phyloP scores from a whole-genome alignment of 2,113 vertebrate species.

The Austrofundulus limnaeus region DNA sequence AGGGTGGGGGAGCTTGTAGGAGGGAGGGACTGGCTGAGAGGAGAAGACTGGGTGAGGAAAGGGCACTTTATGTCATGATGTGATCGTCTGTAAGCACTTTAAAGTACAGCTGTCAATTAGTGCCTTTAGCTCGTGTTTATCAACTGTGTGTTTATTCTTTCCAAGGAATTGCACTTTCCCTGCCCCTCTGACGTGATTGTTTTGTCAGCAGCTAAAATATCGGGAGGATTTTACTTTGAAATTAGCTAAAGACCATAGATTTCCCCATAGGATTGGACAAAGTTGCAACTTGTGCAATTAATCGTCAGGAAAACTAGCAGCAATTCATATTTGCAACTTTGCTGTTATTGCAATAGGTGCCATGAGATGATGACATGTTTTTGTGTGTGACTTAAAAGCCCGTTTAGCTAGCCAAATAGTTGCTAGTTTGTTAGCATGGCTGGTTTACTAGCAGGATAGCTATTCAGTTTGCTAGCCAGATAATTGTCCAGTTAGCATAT shows the following conservation, averaged over 20 bases:
- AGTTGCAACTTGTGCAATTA: no score
- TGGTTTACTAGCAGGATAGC: no score
- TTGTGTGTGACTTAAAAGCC: no score
- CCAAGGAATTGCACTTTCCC: constrained; percentile 6
- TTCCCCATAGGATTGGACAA: no score
- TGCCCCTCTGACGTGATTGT: neutral
- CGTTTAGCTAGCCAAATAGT: no score
- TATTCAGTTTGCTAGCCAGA: no score
- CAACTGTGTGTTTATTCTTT: constrained; percentile 9
- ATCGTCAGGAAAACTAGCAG: no score
- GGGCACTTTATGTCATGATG: constrained; percentile 24
- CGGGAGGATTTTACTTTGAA: constrained; percentile 38
- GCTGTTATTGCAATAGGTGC: no score
- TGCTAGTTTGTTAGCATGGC: no score
- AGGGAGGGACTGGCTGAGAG: constrained; percentile 50
- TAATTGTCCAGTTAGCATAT: no score
- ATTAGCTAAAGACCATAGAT: constrained; percentile 11
- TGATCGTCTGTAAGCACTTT: constrained; percentile 25
- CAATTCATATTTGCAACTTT: no score
- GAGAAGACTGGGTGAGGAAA: constrained; percentile 34
- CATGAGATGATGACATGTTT: no score
- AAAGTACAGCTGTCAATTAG: constrained; percentile 40
- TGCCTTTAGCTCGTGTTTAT: constrained; percentile 9
- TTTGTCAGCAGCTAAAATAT: constrained; percentile 40
- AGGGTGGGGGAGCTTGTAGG: constrained; percentile 44